Evolutionary conservation across 1,140 invertebrate genomes (phyloP), one percentile per base, ranked within the genome.

Genomic region (Galleria mellonella): DNA sequence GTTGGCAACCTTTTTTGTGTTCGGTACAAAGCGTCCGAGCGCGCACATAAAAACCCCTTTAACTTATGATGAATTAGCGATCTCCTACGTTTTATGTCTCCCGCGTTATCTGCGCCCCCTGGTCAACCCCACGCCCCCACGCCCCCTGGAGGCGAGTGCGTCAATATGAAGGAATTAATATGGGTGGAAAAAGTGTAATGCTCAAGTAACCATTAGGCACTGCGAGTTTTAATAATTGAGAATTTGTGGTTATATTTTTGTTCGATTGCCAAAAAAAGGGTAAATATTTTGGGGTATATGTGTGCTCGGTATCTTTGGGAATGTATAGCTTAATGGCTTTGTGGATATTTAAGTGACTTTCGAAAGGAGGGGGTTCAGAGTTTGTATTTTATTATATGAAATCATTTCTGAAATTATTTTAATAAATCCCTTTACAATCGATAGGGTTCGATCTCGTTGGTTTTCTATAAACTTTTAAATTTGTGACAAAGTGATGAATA

Each of bases 11-110:
- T 72, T 82, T 23, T 82, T 79, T 73, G 72, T 67, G 36, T 32
- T 58, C 62, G 51, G 67, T 75, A 79, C 76, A 78, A 75, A 78
- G 66, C 63, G 57, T 69, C 59, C 59, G 64, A 64, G 50, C 50
- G 62, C 58, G 65, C 71, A 83, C 73, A 75, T 85, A 85, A 83
- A 84, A 85, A 85, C 76, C 82, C n/a, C 82, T 83, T 85, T 83
- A 85, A 85, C 82, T 85, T 85, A 85, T 85, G 82, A 83, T 85
- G 82, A 85, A 85, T 85, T 85, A 85, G 82, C 82, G 78, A 83
- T 81, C 78, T 83, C 73, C 76, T 81, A 78, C 76, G 76, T 67
- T 82, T 78, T 83, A 82, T 84, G 77, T 83, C 78, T 83, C 74
- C 71, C 72, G 62, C 65, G 78, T 73, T 75, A 77, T 78, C 75